phyloP scores from a whole-genome alignment of 2,888 invertebrate species.

The Agrypnus murinus region DNA sequence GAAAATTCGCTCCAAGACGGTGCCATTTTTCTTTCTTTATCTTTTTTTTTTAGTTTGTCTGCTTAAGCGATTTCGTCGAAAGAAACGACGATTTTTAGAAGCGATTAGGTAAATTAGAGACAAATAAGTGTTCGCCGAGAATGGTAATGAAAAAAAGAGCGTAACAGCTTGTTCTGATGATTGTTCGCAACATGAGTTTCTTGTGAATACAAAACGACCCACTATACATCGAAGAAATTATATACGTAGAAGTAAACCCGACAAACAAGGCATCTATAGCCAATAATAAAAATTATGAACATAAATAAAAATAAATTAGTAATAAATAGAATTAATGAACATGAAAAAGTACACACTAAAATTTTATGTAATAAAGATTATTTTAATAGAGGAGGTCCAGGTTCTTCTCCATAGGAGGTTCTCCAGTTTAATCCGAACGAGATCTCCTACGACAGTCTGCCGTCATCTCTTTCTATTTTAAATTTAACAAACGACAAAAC shows the following conservation, averaged over 20 bases:
- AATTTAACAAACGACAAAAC: constrained; percentile 40
- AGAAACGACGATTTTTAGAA: not conserved
- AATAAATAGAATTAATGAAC: constrained; percentile 56
- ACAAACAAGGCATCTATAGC: constrained; percentile 36
- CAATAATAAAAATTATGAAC: constrained; percentile 44
- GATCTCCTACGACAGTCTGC: constrained; percentile 36
- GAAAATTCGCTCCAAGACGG: not conserved
- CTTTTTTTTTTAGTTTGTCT: not conserved
- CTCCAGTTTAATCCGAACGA: constrained; percentile 45
- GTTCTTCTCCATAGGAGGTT: constrained; percentile 57
- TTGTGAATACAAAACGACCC: constrained; percentile 37
- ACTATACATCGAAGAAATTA: constrained; percentile 28
- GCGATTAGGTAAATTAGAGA: constrained; percentile 13
- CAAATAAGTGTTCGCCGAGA: not conserved
- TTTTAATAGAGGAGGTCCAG: constrained; percentile 55
- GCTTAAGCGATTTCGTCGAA: not conserved
- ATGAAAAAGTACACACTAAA: constrained; percentile 53
- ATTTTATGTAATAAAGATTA: constrained; percentile 56
- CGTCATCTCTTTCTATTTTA: constrained; percentile 42
- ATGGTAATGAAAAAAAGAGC: constrained; percentile 5
- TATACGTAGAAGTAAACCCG: constrained; percentile 37
- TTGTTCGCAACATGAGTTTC: constrained; percentile 40
- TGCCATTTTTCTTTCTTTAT: not conserved
- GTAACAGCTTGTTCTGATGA: constrained; percentile 33
- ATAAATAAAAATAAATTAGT: constrained; percentile 52